Evolutionary conservation across 2,888 invertebrate species (phyloP), one percentile per base, ranked within the genome.

Genomic region (Oscheius myriophilus): DNA sequence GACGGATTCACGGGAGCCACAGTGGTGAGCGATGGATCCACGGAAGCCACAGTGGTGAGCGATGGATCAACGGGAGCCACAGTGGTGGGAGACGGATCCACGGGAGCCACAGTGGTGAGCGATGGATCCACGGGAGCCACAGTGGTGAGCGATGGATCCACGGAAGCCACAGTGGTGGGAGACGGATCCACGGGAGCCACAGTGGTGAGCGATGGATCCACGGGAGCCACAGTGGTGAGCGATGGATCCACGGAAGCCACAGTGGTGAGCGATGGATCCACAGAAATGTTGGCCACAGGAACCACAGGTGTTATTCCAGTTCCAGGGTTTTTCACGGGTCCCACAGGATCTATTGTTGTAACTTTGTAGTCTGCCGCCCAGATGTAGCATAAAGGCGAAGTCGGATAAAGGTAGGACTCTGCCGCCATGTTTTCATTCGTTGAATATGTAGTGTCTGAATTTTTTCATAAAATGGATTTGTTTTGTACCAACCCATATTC

Each of bases 341-440:
- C 21, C 25, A 25, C 18, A 11, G 53, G 39, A 14, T 55, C 21
- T 9, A 12, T 16, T 9, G 14, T 39, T 7, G 53, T n/a, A 16
- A 2, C 26, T 26, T 11, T 39, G 26, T 61, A 61, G 21, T 39
- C 61, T 4, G 39, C 14, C 11, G 21, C 61, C 76, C 76, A 76
- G 49, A 76, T 76, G 53, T 73, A 76, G 67, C 76, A 76, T 12
- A 76, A 57, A 53, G 73, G 73, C 11, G 67, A 55, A 23, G 68
- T 69, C 16, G 76, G 76, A 61, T 72, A 73, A 45, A 72, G 25
- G 26, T 69, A 72, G 2, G 73, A 26, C 57, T 68, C 59, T 14
- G 73, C 68, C 1, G 71, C 16, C 0, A 68, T 66, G 0, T 54
- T 53, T 2, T 68, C 69, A 18, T 64, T 58, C 2, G 70, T 73